Percentiles rank a stretch among this genome's conserved stretches.
Evolutionary conservation across 2,113 vertebrate species (phyloP).

Genomic region (Peucedramus taeniatus): DNA sequence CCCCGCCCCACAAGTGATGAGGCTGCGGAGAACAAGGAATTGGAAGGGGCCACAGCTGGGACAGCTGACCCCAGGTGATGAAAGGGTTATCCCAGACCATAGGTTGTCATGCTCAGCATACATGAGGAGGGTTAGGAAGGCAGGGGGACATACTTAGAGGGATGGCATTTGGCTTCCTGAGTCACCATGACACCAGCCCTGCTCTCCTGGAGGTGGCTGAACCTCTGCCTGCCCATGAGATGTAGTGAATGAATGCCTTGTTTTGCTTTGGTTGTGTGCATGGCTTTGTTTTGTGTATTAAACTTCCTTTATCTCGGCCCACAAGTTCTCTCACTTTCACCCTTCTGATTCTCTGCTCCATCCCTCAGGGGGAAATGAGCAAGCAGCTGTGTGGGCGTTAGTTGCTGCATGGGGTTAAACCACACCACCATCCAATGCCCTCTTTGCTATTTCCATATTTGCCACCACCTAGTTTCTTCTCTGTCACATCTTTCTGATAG

Average conservation of each 20-base stretch:
- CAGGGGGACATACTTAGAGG: fast-evolving
- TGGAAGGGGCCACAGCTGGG: not conserved
- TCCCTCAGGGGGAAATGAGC: fast-evolving
- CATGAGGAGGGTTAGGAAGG: too few relatives aligned
- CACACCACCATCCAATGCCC: fast-evolving
- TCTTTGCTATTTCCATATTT: not conserved
- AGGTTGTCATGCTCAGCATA: not conserved
- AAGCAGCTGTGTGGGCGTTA: fast-evolving
- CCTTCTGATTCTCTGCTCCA: not conserved
- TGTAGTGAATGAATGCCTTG: not conserved
- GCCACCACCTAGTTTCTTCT: not conserved
- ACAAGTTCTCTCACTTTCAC: not conserved
- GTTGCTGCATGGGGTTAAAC: not conserved
- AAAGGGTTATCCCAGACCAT: not conserved
- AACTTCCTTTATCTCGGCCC: not conserved
- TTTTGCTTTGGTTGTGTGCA: fast-evolving
- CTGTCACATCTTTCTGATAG: not conserved
- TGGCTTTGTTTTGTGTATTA: not conserved
- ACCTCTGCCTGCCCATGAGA: not conserved
- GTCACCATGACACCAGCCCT: fast-evolving
- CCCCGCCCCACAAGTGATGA: not conserved
- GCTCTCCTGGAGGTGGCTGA: not conserved
- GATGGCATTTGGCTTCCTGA: not conserved
- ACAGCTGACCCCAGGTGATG: not conserved
- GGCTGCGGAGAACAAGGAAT: not conserved